Base-by-base conservation (phyloP, 2,797 vertebrate genomes). In the Dermochelys coriacea region DNA sequence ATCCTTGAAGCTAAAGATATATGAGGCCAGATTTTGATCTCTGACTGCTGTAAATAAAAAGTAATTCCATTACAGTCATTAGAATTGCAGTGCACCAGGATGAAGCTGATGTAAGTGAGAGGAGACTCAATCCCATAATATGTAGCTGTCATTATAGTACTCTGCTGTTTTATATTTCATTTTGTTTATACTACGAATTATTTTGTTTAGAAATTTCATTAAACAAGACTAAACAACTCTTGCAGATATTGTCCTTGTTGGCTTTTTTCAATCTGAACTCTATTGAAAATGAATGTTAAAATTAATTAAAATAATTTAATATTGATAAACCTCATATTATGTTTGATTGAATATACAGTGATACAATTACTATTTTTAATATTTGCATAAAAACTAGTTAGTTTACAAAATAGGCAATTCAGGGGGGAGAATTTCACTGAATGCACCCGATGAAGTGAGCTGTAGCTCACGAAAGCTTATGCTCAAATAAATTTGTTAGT, bases 341-440 rank as follows among this genome's bases (percentile, higher is more conserved):
- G 3, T 57, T 59, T 78, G 79, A 34, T 78, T 52, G 92, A 92
- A 52, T 59, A 92, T 37, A 37, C 59, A 54, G 1, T 52, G 16
- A 1, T 8, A 64, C 41, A 85, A 16, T 61, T 86, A 75, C 27
- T 61, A 12, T 25, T 50, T 86, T 55, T 83, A 79, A 80, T 89
- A 93, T 92, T 64, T 82, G 74, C 19, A 27, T 85, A 27, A 15
- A 61, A 80, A n/a, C 23, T 59, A 57, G 0, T 3, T 29, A 80
- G 68, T 89, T 11, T 25, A 7, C 74, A 88, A 93, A 96, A 59
- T 9, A 77, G 86, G 52, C 37, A 7, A 5, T 49, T 11, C 87
- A 83, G 54, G 25, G 18, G 21, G 81, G n/a, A 78, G 23, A n/a
- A 87, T 21, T 82, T n/a, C n/a, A n/a, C n/a, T n/a, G n/a, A n/a